A percentile compares a stretch with the other conserved stretches of the same genome.
Conservation (phyloP, 2,113 vertebrate genomes). For the Callipepla californica region DNA sequence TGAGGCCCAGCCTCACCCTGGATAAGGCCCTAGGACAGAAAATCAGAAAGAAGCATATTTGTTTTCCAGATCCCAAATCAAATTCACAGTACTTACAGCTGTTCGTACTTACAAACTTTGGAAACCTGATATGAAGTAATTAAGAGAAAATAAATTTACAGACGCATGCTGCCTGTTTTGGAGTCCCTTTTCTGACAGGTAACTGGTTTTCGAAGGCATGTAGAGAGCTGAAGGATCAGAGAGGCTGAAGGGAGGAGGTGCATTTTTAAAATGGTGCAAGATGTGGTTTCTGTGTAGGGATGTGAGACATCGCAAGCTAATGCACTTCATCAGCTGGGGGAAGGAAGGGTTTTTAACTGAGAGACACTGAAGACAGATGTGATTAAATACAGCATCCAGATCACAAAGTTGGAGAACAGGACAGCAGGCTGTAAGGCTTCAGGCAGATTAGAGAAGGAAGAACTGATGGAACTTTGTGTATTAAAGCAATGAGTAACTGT, state of each 20-base stretch:
- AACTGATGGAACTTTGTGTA: not conserved
- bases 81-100: not conserved
- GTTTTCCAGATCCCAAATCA: not conserved
- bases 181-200: not conserved
- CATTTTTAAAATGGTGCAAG: not conserved
- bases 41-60: not conserved
- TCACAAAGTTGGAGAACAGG: not conserved
- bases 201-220: not conserved
- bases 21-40: not conserved
- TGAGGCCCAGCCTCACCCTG: not conserved
- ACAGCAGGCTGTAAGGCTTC: not conserved
- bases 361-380: not conserved
- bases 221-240: not conserved
- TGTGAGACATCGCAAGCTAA: not conserved
- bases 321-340: not conserved
- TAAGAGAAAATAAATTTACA: conserved; percentile 1
- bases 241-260: not conserved
- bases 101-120: not conserved
- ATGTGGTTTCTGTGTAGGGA: not conserved
- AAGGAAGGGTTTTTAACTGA: not conserved
- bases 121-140: not conserved
- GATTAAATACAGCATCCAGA: not conserved
- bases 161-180: not conserved
- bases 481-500: not conserved
- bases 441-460: not conserved